Evolutionary conservation across 2,888 invertebrate species (phyloP).

Genomic region (Andrena dorsata): DNA sequence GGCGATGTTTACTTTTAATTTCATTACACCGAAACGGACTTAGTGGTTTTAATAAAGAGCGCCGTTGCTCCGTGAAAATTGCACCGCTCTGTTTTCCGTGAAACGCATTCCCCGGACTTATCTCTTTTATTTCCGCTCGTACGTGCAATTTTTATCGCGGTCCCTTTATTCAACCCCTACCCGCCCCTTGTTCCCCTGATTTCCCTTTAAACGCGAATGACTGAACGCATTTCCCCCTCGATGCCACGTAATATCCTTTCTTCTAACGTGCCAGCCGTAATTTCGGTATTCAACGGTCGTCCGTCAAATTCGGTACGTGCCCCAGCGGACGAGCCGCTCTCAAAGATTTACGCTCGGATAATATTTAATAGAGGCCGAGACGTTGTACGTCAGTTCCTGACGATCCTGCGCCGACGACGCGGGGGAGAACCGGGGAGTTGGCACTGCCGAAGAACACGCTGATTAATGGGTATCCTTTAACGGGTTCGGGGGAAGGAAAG

Average conservation of each 20-base stretch:
- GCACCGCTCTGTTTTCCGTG: slow-evolving; percentile 19
- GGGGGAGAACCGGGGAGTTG: slow-evolving; percentile 39
- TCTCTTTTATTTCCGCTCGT: slow-evolving; percentile 13
- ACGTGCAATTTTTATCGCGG: slow-evolving; percentile 9
- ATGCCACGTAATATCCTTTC: no score
- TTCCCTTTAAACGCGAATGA: neutral
- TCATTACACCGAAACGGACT: slow-evolving; percentile 45
- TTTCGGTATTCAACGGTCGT: neutral
- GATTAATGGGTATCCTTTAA: slow-evolving; percentile 62
- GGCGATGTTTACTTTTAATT: slow-evolving; percentile 50
- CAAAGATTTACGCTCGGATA: neutral
- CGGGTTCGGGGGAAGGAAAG: slow-evolving; percentile 14
- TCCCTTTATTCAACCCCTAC: slow-evolving; percentile 1
- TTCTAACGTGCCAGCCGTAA: no score
- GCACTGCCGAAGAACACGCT: slow-evolving; percentile 39
- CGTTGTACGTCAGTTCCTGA: slow-evolving; percentile 35
- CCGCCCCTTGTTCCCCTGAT: neutral
- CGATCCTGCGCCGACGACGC: slow-evolving; percentile 4
- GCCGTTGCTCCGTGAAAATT: slow-evolving; percentile 35
- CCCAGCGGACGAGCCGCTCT: no score
- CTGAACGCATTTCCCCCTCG: no score
- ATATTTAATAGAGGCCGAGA: slow-evolving; percentile 15
- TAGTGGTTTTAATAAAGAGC: slow-evolving; percentile 50
- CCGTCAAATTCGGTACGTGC: neutral
- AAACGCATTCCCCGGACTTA: slow-evolving; percentile 2